These are phyloP conservation scores for Amphibalanus amphitrite DNA, from an alignment of 1,140 invertebrate genomes.

Conservation along the genomic window DNA sequence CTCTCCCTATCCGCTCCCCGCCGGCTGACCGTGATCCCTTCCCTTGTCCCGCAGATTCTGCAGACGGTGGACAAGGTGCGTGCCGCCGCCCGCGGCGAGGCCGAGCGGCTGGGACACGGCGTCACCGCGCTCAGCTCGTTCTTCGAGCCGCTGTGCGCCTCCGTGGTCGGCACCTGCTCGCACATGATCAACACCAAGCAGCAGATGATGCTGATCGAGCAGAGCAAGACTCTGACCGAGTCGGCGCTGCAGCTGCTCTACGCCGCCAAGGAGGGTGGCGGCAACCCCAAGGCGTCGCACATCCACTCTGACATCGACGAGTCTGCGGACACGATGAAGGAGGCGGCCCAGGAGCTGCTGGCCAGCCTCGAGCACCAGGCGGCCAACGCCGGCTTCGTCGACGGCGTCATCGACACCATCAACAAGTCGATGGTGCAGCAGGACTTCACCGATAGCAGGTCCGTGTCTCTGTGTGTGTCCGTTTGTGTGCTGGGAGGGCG, in stretches of 20 bases:
- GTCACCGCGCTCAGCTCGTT: slow-evolving; percentile 65
- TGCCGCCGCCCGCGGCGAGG: slow-evolving; percentile 67
- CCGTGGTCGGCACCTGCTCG: slow-evolving; percentile 62
- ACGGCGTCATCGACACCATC: slow-evolving; percentile 73
- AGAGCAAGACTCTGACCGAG: slow-evolving; percentile 86
- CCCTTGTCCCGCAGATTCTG: no score
- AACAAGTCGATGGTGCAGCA: slow-evolving; percentile 58
- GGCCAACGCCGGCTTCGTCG: slow-evolving; percentile 62
- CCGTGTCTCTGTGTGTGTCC: no score
- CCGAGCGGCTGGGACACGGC: slow-evolving; percentile 79
- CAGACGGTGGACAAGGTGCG: slow-evolving; percentile 63
- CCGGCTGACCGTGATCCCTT: no score
- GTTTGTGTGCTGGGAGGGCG: no score
- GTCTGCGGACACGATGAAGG: slow-evolving; percentile 51
- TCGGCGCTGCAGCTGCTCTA: slow-evolving; percentile 67
- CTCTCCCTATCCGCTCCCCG: no score
- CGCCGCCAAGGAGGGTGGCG: slow-evolving; percentile 70
- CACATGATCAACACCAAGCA: slow-evolving; percentile 70
- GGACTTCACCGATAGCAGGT: no score
- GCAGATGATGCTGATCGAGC: slow-evolving; percentile 74
- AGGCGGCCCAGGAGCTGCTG: slow-evolving; percentile 63
- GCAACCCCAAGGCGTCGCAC: slow-evolving; percentile 69
- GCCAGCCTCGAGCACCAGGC: slow-evolving; percentile 64
- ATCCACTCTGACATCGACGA: slow-evolving; percentile 71
- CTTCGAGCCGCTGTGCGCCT: slow-evolving; percentile 64